Evolutionary conservation across 2,888 invertebrate genomes (phyloP).

Genomic region (Oeneis ivallda): DNA sequence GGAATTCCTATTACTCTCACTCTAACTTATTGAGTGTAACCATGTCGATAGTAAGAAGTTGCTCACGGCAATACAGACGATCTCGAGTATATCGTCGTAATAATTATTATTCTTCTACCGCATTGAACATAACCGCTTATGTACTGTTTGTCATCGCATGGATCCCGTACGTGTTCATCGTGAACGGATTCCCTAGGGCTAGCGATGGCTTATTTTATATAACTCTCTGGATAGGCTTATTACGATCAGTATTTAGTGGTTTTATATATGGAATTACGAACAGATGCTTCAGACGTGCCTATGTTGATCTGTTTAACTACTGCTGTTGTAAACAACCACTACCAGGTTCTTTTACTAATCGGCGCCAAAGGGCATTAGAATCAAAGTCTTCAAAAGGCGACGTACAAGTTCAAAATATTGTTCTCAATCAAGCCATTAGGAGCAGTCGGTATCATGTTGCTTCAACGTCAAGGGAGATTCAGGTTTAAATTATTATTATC

Average conservation of each 20-base stretch:
- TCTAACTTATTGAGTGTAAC: too few species aligned
- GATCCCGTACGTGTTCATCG: slow-evolving; percentile 85
- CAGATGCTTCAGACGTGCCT: slow-evolving; percentile 86
- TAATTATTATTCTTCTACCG: slow-evolving; percentile 81
- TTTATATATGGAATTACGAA: slow-evolving; percentile 84
- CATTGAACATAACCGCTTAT: slow-evolving; percentile 85
- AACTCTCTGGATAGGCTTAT: slow-evolving; percentile 85
- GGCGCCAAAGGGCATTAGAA: slow-evolving; percentile 74
- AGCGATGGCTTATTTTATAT: slow-evolving; percentile 83
- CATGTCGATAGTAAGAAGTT: slow-evolving; percentile 74
- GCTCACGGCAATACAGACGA: slow-evolving; percentile 82
- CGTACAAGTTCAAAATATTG: slow-evolving; percentile 88
- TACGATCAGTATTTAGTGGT: slow-evolving; percentile 86
- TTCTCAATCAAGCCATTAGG: slow-evolving; percentile 73
- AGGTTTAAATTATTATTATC: slow-evolving; percentile 35
- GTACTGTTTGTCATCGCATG: slow-evolving; percentile 84
- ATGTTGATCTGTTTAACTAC: slow-evolving; percentile 88
- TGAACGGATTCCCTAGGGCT: slow-evolving; percentile 74
- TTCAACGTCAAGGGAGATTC: slow-evolving; percentile 45
- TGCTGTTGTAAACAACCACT: slow-evolving; percentile 87
- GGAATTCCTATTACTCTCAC: slow-evolving; percentile 82
- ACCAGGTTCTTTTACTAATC: slow-evolving; percentile 84
- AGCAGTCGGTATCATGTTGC: slow-evolving; percentile 72
- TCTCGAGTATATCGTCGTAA: slow-evolving; percentile 84
- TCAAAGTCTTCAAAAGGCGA: slow-evolving; percentile 77